Percentiles rank a stretch among this genome's conserved stretches.
Evolutionary conservation across 53 echinoderm and acorn worm genomes (phyloP).

Genomic region (Henricia sp.): DNA sequence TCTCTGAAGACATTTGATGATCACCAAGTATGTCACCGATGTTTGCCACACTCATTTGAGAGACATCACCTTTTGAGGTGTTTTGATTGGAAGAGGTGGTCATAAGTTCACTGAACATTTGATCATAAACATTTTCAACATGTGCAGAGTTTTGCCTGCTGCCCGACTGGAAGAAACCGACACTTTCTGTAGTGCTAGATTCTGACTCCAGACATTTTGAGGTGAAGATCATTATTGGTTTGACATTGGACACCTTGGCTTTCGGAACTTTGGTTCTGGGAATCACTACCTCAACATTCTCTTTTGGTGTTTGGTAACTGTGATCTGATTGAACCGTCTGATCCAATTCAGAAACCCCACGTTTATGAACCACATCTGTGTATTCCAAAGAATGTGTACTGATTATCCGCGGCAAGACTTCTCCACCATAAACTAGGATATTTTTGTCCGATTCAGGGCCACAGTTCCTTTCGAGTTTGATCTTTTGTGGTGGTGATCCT

Average conservation of each 20-base stretch:
- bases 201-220: constrained; percentile 1
- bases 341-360: not conserved
- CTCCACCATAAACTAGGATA: not conserved
- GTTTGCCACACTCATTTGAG: not conserved
- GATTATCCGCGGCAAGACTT: constrained; percentile 24
- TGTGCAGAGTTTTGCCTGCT: not conserved
- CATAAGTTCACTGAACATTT: constrained; percentile 27
- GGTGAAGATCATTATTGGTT: constrained; percentile 33
- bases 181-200: not conserved
- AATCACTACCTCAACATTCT: not conserved
- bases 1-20: not conserved
- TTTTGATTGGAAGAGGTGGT: not conserved
- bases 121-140: constrained; percentile 8
- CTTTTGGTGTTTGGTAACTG: not conserved
- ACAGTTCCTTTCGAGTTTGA: constrained; percentile 12
- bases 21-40: constrained; percentile 40
- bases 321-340: not conserved
- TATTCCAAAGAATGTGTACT: not conserved
- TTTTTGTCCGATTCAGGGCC: not conserved
- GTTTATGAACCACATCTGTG: not conserved
- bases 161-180: not conserved
- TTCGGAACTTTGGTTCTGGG: not conserved
- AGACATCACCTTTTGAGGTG: not conserved
- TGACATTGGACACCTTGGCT: constrained; percentile 45
- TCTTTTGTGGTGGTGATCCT: not conserved